Evolutionary conservation across 2,113 vertebrate genomes (phyloP).

Genomic region (Charadrius vociferus): DNA sequence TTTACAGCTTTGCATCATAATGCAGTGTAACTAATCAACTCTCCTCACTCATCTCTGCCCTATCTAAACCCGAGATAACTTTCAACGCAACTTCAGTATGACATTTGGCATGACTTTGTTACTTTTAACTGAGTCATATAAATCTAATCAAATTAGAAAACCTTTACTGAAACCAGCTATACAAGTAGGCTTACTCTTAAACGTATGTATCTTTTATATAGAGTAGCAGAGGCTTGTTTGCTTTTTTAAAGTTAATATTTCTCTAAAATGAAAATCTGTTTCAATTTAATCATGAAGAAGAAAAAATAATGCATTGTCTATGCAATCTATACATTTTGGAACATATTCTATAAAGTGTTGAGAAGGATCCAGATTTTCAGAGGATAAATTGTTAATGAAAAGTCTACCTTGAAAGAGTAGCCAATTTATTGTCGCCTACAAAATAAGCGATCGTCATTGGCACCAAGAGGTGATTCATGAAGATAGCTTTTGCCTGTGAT

Average conservation of each 20-base stretch:
- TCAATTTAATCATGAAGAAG: background rate
- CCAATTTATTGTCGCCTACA: background rate
- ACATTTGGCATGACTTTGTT: background rate
- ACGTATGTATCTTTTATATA: background rate
- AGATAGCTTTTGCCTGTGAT: background rate
- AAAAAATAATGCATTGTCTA: background rate
- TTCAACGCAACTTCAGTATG: background rate
- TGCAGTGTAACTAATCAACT: background rate
- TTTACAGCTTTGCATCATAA: background rate
- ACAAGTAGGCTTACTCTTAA: background rate
- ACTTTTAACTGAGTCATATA: background rate
- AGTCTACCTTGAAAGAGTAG: background rate
- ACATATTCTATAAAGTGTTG: background rate
- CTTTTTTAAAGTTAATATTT: background rate
- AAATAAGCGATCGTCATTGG: background rate
- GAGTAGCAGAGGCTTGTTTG: background rate
- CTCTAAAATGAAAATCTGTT: background rate
- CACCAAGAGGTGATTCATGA: background rate
- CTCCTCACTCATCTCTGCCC: background rate
- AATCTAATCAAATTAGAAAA: background rate
- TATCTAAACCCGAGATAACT: background rate
- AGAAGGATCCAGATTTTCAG: background rate
- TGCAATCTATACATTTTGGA: background rate
- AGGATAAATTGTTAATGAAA: background rate
- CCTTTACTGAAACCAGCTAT: background rate